Conservation (phyloP, 2,888 invertebrate species). For the Odontocolon sp. region DNA sequence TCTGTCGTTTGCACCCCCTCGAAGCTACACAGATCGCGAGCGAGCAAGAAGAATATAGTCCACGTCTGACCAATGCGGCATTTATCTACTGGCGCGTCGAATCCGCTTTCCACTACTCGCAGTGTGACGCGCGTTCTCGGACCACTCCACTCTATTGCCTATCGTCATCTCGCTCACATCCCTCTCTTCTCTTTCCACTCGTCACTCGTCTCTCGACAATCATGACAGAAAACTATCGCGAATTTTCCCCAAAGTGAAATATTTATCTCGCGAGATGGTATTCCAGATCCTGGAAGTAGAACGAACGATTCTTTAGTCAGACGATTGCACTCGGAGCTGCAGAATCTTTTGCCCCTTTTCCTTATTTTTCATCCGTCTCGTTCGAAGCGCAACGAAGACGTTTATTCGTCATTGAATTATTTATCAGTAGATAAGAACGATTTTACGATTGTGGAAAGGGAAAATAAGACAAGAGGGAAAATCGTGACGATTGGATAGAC, state of each 20-base stretch:
- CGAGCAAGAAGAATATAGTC: conserved; percentile 36
- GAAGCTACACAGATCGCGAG: not conserved
- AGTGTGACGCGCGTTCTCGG: conserved; percentile 35
- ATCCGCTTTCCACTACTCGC: conserved; percentile 18
- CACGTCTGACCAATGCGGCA: conserved; percentile 73
- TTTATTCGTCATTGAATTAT: too few species aligned
- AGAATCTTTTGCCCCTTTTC: not conserved
- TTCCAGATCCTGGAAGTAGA: not conserved
- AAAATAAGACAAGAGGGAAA: not conserved
- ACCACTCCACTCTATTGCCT: too few species aligned
- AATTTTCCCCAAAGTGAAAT: not conserved
- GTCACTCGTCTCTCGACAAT: too few species aligned
- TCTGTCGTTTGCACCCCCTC: not conserved
- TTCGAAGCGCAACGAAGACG: too few species aligned
- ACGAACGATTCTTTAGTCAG: not conserved
- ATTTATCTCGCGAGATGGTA: not conserved
- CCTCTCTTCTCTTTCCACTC: too few species aligned
- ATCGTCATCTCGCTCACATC: too few species aligned
- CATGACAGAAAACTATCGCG: too few species aligned
- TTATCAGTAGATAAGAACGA: too few species aligned
- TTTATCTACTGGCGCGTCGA: conserved; percentile 65
- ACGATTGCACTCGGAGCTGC: not conserved
- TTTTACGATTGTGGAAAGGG: too few species aligned
- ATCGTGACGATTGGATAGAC: too few species aligned
- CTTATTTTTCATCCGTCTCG: too few species aligned